These are phyloP conservation scores for Chascanopsetta lugubris DNA, from an alignment of 2,113 vertebrate species.

Conservation along the genomic window DNA sequence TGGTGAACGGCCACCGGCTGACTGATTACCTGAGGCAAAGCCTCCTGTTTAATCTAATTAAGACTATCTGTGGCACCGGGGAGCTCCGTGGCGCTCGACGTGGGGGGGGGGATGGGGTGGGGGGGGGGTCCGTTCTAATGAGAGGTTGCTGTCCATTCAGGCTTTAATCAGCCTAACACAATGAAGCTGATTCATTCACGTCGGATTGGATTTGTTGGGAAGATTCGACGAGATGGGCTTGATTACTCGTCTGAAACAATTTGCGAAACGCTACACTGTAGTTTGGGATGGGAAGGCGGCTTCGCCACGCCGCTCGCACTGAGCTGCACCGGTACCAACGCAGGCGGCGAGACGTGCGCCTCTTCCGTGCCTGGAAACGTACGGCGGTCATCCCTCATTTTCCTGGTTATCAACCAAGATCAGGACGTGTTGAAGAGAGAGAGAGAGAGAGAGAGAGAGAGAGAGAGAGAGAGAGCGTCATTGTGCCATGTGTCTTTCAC, in stretches of 20 bases:
- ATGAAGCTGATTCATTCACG: slow-evolving; percentile 50
- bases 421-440: neutral
- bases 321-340: slow-evolving; percentile 3
- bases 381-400: slow-evolving; percentile 24
- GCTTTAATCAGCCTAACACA: slow-evolving; percentile 59
- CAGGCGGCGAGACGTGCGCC: no score
- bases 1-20: slow-evolving; percentile 72
- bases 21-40: slow-evolving; percentile 86
- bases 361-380: slow-evolving; percentile 23
- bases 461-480: no score
- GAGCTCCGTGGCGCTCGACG: slow-evolving; percentile 58
- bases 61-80: slow-evolving; percentile 70
- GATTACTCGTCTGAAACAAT: slow-evolving; percentile 12
- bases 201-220: slow-evolving; percentile 6
- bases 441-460: no score
- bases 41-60: slow-evolving; percentile 84
- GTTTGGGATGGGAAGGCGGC: slow-evolving; percentile 15
- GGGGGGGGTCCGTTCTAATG: slow-evolving; percentile 60
- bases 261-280: slow-evolving; percentile 5
- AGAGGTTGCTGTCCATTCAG: slow-evolving; percentile 62
- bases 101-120: no score
- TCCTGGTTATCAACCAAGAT: neutral
- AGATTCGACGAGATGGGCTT: slow-evolving; percentile 9
- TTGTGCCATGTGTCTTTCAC: slow-evolving; percentile 8
- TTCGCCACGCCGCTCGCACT: neutral